Evolutionary conservation across 2,888 invertebrate species (phyloP).

Genomic region (Xestia c-nigrum): DNA sequence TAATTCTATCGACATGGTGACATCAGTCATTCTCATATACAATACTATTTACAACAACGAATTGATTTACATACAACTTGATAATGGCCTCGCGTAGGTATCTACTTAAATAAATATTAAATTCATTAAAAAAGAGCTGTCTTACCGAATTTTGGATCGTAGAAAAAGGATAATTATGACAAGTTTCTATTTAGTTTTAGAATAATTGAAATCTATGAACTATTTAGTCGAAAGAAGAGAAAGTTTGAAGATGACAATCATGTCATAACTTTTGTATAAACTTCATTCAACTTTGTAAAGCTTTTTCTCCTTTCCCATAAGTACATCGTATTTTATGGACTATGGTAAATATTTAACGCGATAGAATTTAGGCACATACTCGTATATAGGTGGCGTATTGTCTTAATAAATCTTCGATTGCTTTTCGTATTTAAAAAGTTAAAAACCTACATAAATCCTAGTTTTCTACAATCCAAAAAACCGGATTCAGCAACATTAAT

Average conservation of each 20-base stretch:
- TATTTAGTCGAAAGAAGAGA: conserved; percentile 7
- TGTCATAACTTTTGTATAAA: neutral
- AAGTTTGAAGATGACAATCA: neutral
- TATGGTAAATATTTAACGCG: neutral
- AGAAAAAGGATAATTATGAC: conserved; percentile 34
- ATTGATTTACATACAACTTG: conserved; percentile 79
- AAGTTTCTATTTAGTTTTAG: conserved; percentile 1
- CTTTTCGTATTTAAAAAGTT: neutral
- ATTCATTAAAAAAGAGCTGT: conserved; percentile 62
- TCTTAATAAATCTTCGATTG: neutral
- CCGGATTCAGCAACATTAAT: conserved; percentile 59
- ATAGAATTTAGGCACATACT: conserved; percentile 3
- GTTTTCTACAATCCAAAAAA: conserved; percentile 59
- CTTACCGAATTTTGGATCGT: conserved; percentile 68
- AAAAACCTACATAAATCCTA: conserved; percentile 2
- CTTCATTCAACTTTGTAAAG: neutral
- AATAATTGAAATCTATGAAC: neutral
- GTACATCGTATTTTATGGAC: neutral
- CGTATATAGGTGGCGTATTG: neutral
- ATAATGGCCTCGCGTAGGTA: conserved; percentile 69
- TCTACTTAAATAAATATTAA: conserved; percentile 72
- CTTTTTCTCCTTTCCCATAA: neutral
- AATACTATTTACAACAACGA: conserved; percentile 84
- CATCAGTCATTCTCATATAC: conserved; percentile 80
- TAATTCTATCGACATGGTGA: conserved; percentile 69